Evolutionary conservation across 2,888 invertebrate genomes (phyloP), one percentile per base, ranked within the genome.

Genomic region (Drosophila maculinotata): DNA sequence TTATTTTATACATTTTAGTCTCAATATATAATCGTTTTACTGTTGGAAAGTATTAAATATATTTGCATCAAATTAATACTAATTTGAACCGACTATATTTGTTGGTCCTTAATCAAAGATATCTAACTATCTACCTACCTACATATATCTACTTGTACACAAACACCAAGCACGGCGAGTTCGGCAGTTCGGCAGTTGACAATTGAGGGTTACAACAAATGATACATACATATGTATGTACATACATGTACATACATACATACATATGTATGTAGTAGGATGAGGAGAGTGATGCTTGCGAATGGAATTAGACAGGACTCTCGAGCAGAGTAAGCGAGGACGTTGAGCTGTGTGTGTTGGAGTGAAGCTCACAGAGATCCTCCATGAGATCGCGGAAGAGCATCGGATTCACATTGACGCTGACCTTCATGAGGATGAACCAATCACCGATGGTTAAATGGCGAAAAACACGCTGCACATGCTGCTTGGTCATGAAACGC

Each of bases 391-490:
- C 95, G 69, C 93, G 93, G 89, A 94, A 95, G 58, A 95, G 92
- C 38, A 94, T 91, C 0, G 95, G 94, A 90, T 95, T 95, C 80
- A 96, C 93, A 90, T 96, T 97, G 87, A 95, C 95, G 58, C 95
- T 95, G 47, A 97, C 92, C 89, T 95, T 94, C 89, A 95, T 94
- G 9, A 97, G 91, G 14, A 97, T 90, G 89, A 96, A 96, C 95
- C 96, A 96, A 89, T 96, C 96, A 0, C 95, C 95, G 63, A 94
- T 94, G 51, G 93, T 92, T 12, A 84, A 76, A 25, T 83, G 77
- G 1, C 86, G 53, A 2, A 90, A 63, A 5, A 87, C 78, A 8
- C 70, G 76, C 17, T 80, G 76, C 3, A 90, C 87, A 49, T 89
- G 85, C 35, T 76, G 64, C 9, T 78, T 79, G 39, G 87, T 76